These are phyloP conservation scores for Telmatochromis brichardi DNA, from an alignment of 2,113 vertebrate species.

Conservation along the genomic window DNA sequence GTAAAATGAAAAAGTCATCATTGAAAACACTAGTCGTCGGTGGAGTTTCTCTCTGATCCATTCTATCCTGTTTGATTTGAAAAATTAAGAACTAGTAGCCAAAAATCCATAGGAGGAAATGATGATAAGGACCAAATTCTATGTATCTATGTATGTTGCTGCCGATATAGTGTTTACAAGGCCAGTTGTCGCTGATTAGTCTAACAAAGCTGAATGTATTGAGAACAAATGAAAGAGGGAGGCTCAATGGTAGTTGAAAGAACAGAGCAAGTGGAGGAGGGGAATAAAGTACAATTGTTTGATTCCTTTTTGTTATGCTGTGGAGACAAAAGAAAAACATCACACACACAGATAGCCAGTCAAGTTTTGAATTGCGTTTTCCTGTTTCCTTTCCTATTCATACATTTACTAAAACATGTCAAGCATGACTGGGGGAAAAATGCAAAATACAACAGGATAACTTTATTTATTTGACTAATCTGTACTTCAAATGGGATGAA, in stretches of 20 bases:
- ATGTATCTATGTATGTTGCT: not conserved
- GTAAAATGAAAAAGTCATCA: not conserved
- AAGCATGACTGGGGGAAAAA: not conserved
- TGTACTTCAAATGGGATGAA: not conserved
- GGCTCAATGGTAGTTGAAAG: not conserved
- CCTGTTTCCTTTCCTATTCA: not conserved
- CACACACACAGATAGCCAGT: not conserved
- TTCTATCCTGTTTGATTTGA: not conserved
- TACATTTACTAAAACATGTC: not conserved
- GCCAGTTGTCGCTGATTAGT: not conserved
- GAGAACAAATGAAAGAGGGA: not conserved
- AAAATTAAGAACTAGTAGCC: not conserved
- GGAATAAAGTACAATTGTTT: not conserved
- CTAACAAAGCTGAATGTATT: not conserved
- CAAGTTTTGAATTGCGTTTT: not conserved
- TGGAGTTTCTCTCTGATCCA: not conserved
- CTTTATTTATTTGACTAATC: not conserved
- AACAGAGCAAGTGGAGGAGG: not conserved
- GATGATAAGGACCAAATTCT: not conserved
- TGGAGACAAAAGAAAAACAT: not conserved
- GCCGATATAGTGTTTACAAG: not conserved
- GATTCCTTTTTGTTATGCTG: not conserved
- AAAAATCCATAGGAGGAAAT: not conserved
- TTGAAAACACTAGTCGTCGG: not conserved
- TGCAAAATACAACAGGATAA: not conserved